Percentiles rank a stretch among this genome's conserved stretches.
phyloP scores from a whole-genome alignment of 2,888 invertebrate species.

The Sisyra nigra region DNA sequence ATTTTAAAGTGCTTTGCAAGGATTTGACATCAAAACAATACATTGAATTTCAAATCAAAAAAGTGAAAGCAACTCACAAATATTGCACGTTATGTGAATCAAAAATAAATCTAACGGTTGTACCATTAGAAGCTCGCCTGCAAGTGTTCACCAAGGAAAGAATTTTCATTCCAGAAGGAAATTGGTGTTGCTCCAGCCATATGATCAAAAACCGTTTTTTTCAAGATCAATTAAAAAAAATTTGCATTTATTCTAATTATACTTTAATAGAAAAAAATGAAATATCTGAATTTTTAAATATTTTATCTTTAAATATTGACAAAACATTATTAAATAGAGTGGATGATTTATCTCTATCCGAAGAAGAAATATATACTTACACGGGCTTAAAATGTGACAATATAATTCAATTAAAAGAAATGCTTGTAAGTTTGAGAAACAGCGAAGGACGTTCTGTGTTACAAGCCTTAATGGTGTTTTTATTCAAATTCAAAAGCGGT shows the following conservation, averaged over 20 bases:
- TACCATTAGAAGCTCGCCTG: too few species aligned
- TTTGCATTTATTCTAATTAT: too few species aligned
- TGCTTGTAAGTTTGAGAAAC: background rate
- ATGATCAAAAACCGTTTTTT: too few species aligned
- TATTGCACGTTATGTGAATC: too few species aligned
- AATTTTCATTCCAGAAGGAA: too few species aligned
- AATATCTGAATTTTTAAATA: background rate
- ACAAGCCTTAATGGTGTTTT: background rate
- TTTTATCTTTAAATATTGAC: constrained; percentile 6
- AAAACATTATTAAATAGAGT: background rate
- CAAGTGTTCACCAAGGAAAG: too few species aligned
- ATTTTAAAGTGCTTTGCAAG: too few species aligned
- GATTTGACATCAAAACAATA: too few species aligned
- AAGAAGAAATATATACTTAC: background rate
- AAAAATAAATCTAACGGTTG: too few species aligned
- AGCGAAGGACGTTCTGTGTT: background rate
- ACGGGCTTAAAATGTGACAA: background rate
- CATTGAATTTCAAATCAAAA: background rate
- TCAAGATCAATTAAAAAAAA: too few species aligned
- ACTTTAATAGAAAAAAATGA: background rate
- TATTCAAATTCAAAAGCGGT: background rate
- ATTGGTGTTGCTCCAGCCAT: too few species aligned
- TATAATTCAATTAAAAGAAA: background rate
- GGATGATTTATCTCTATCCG: background rate
- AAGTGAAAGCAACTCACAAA: too few species aligned